Base-by-base conservation (phyloP, 2,888 invertebrate genomes). In the Rotaria socialis region DNA sequence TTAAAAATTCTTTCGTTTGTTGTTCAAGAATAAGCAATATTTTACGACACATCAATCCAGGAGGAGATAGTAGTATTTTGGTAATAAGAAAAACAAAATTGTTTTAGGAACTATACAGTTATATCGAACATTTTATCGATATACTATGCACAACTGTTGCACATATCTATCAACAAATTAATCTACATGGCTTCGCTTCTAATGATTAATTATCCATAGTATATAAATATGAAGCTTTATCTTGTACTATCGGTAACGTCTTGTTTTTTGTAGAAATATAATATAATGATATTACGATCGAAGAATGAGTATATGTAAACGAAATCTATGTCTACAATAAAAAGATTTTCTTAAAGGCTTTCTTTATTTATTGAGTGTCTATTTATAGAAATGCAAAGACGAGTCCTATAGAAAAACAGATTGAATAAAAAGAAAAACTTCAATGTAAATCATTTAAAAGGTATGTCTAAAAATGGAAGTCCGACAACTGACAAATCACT, bases 21-120 rank as follows among this genome's bases (percentile, higher is more conserved):
- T 22, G 35, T n/a, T 22, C 58, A n/a, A 52, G 14, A 52, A 2
- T 14, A 52, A 11, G 11, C n/a, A 60, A 3, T 7, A 8, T n/a
- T 60, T n/a, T 4, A 2, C 14, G 7, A 14, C 10, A 87, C 90
- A 94, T 95, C 92, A 96, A 95, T 90, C 97, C 97, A 0, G 94
- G 98, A 0, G 98, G 98, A 97, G 97, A 97, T 87, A 97, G 97
- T 22, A 97, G 97, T 0, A 91, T 97, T 88, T 97, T 97, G 92
- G 97, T 97, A n/a, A 97, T 98, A 86, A 94, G 94, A 87, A 92
- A 94, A 0, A 93, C 94, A 35, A 35, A 35, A 88, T 98, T 95
- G 92, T 98, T 98, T 92, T 97, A 96, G 96, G 95, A 96, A 91
- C 92, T 97, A 74, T 97, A 96, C 2, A 97, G 97, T 0, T 91